Evolutionary conservation across 2,113 vertebrate species (phyloP).

Genomic region (Cryptomyrus ogoouensis): DNA sequence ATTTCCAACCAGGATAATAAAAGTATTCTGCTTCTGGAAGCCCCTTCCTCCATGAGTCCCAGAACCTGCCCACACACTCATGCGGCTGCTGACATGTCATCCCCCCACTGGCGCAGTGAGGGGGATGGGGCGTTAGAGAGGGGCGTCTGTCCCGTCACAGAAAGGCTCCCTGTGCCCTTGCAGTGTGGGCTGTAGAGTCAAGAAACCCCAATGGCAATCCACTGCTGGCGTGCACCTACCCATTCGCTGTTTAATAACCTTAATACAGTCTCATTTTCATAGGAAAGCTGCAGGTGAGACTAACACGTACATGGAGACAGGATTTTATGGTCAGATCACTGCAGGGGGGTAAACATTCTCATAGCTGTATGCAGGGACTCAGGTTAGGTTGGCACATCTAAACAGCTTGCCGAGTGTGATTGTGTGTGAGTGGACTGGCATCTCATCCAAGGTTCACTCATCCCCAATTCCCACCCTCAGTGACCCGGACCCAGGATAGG

Average conservation of each 20-base stretch:
- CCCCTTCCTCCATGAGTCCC: background rate
- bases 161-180: background rate
- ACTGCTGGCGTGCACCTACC: background rate
- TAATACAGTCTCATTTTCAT: background rate
- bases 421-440: too few relatives aligned
- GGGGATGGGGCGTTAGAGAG: background rate
- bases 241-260: background rate
- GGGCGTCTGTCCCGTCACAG: background rate
- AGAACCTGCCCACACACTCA: background rate
- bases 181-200: background rate
- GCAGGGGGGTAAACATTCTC: background rate
- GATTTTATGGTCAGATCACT: background rate
- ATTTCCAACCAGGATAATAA: background rate
- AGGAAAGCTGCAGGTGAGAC: background rate
- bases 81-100: background rate
- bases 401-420: too few relatives aligned
- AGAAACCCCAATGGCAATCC: background rate
- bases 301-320: too few relatives aligned
- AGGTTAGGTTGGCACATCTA: too few relatives aligned
- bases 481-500: too few relatives aligned
- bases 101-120: background rate
- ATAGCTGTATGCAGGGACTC: too few relatives aligned
- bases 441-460: too few relatives aligned
- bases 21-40: background rate
- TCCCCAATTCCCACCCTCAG: too few relatives aligned